Evolutionary conservation across 2,888 invertebrate species (phyloP).

Genomic region (Drosophila tanythrix): DNA sequence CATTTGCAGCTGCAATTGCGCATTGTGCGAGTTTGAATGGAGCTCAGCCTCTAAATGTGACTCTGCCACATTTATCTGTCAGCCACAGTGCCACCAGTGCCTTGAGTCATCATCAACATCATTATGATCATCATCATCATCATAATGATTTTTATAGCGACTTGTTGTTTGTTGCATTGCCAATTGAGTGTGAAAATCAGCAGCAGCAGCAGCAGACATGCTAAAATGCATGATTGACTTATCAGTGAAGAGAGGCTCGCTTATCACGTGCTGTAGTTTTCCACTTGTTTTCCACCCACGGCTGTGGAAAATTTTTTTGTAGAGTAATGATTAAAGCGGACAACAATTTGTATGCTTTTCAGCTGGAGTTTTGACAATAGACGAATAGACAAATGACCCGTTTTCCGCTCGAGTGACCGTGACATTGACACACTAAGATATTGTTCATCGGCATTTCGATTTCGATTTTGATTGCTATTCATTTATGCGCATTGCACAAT

Average conservation of each 20-base stretch:
- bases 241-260: constrained; percentile 48
- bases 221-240: constrained; percentile 26
- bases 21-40: constrained; percentile 15
- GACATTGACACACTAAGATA: constrained; percentile 71
- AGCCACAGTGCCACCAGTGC: background rate
- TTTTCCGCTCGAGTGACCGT: constrained; percentile 55
- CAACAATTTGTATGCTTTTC: constrained; percentile 1
- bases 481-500: constrained; percentile 72
- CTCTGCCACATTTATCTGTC: constrained; percentile 1
- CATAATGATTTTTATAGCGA: constrained; percentile 37
- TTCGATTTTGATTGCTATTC: constrained; percentile 47
- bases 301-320: constrained; percentile 61
- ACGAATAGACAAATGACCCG: constrained; percentile 4
- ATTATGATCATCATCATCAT: constrained; percentile 1
- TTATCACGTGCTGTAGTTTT: constrained; percentile 79
- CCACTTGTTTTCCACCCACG: constrained; percentile 52
- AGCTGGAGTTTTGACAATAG: constrained; percentile 21
- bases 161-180: constrained; percentile 57
- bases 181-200: constrained; percentile 47
- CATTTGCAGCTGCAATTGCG: constrained; percentile 27
- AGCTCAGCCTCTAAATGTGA: background rate
- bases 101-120: constrained; percentile 29
- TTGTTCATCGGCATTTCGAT: constrained; percentile 24
- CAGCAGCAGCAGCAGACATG: constrained; percentile 21
- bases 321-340: background rate